Base-by-base conservation (phyloP, 1,140 invertebrate genomes). In the Achatina immaculata region DNA sequence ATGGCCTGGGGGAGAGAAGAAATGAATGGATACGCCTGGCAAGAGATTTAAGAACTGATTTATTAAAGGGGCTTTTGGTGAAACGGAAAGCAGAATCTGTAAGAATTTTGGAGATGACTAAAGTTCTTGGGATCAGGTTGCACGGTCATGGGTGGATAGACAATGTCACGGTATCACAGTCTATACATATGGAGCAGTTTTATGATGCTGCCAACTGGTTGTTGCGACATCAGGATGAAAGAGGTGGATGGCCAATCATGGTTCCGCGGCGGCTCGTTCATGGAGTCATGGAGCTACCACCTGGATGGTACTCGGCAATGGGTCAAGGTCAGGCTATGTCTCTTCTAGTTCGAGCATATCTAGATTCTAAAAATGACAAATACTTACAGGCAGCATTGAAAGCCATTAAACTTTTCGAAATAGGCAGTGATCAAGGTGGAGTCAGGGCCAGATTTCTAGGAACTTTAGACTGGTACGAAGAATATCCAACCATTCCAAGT, bases 291-390 rank as follows among this genome's bases (percentile, higher is more conserved):
- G 94, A 95, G 83, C 93, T 98, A 48, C 92, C 94, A 82, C 94
- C 96, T 24, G 96, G 96, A 78, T 98, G 97, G 97, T 96, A 98
- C 90, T 99, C 97, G 2, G 96, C 97, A 11, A 99, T 99, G 98
- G 97, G 96, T 7, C 97, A 99, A 90, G 98, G 98, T 0, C 98
- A 99, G 90, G 97, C 95, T 0, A 96, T 99, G 80, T 99, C 97
- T 0, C 93, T 99, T 19, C 92, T 99, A 69, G 94, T 96, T 3
- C 93, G 98, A 84, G 97, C 98, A 0, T 98, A 96, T 92, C 93
- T 95, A 90, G 93, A 95, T 88, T 96, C 95, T 28, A 94, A 95
- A 72, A 94, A 96, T 85, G 86, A 90, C 91, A 88, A 87, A 69
- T 99, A 97, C 92, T 92, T 99, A 76, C 93, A 94, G 58, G 94